Percentiles rank a stretch among this genome's conserved stretches.
Evolutionary conservation across 2,113 vertebrate genomes (phyloP).

Genomic region (Corythoichthys haematopterus): DNA sequence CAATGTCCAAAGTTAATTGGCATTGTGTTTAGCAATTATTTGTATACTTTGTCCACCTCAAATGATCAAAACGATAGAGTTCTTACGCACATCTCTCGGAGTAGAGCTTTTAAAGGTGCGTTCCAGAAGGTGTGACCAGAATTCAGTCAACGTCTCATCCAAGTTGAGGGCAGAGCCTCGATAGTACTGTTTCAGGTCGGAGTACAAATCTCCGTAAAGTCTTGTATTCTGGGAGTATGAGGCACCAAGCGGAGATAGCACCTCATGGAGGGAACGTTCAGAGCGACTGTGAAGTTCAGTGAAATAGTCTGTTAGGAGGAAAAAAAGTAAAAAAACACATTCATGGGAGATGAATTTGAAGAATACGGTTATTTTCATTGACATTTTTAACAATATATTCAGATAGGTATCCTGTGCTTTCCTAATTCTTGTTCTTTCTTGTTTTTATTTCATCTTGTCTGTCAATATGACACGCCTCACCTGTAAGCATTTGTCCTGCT

Average conservation of each 20-base stretch:
- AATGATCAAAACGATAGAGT: background rate
- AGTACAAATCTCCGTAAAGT: constrained; percentile 81
- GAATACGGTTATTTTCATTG: background rate
- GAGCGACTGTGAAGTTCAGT: constrained; percentile 82
- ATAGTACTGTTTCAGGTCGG: constrained; percentile 83
- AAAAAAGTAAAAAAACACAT: background rate
- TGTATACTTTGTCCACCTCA: background rate
- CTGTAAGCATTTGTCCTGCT: constrained; percentile 1
- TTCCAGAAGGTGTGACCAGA: constrained; percentile 88
- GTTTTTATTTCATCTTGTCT: background rate
- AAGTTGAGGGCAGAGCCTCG: constrained; percentile 83
- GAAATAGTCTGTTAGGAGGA: constrained; percentile 77
- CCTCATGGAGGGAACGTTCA: constrained; percentile 80
- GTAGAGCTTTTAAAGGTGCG: constrained; percentile 75
- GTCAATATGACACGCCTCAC: constrained; percentile 17
- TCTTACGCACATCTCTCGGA: constrained; percentile 58
- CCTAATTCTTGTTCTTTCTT: background rate
- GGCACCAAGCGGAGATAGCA: constrained; percentile 73
- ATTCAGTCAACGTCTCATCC: constrained; percentile 85
- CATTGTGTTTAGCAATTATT: background rate
- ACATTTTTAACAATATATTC: background rate
- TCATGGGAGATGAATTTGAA: background rate
- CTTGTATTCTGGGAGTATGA: constrained; percentile 77
- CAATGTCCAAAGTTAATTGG: too few species aligned
- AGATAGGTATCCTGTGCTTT: background rate